Percentiles rank a stretch among this genome's conserved stretches.
These are phyloP conservation scores for Phataginus tricuspis DNA, from an alignment of 2,797 vertebrate genomes.

Conservation along the genomic window DNA sequence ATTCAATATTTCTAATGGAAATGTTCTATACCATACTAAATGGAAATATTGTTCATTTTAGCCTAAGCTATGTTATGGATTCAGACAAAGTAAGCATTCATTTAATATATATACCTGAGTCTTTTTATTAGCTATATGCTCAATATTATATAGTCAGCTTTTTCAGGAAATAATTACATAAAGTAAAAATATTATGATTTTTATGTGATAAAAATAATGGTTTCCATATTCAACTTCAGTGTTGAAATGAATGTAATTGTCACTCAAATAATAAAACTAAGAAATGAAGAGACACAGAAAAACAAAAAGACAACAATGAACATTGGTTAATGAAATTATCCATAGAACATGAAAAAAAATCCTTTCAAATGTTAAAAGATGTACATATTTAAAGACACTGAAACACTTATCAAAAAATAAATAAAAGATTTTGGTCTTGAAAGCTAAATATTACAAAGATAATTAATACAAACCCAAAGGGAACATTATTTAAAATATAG, in stretches of 20 bases:
- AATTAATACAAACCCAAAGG: neutral
- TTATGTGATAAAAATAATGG: conserved; percentile 9
- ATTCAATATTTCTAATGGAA: neutral
- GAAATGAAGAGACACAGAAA: neutral
- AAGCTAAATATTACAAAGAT: neutral
- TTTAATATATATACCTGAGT: neutral
- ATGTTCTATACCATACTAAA: no score
- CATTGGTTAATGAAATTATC: neutral
- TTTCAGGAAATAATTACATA: neutral
- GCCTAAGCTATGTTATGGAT: neutral
- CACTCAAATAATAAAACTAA: neutral
- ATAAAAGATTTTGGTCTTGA: neutral
- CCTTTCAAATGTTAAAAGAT: neutral
- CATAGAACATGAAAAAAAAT: neutral
- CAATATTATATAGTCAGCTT: neutral
- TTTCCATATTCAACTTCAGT: neutral
- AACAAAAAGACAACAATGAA: neutral
- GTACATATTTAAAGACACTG: neutral
- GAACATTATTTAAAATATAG: neutral
- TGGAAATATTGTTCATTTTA: neutral
- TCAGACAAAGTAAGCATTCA: neutral
- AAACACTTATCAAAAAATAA: neutral
- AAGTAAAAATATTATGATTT: neutral
- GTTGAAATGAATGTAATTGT: neutral
- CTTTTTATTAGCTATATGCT: neutral